Base-by-base conservation (phyloP, 2,888 invertebrate species). In the Proisotoma minuta region DNA sequence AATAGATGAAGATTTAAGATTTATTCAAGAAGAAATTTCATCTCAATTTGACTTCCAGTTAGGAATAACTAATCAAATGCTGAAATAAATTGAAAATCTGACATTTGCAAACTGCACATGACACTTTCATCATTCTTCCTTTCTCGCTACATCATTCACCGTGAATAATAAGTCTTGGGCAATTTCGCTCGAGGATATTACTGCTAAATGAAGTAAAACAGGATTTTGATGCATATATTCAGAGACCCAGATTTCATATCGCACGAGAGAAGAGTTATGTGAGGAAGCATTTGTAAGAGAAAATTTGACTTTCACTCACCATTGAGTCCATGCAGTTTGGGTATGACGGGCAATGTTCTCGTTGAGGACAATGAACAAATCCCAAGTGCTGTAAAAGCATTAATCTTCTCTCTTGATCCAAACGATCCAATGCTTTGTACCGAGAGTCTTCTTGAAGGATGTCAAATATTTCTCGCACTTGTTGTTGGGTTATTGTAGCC, bases 311-410 rank as follows among this genome's bases (percentile, higher is more conserved):
- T 18, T 47, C 26, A 60, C 58, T 65, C 62, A 70, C 70, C 50
- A 88, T 80, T 63, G 85, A 84, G 77, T 89, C 89, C 83, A 88
- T 87, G 75, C 89, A 89, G 76, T 87, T 89, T 53, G 88, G 85
- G 75, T 85, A 89, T 50, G 93, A 91, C 15, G 94, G 94, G 77
- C 97, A 97, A 77, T 95, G 92, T 78, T 95, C 95, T 59, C 90
- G 82, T 78, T 93, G 91, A 15, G 96, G 95, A 78, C 91, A 92
- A 80, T 96, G 94, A 60, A 96, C 89, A 79, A 97, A 97, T 62
- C 95, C 94, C 48, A 96, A 81, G 79, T 96, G 96, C 78, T 95
- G 94, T 75, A 95, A 90, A 65, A 98, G 82, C 86, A 97, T 91
- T 72, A 95, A 82, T 78, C 94, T 92, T 68, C 98, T 82, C 77